Base-by-base conservation (phyloP, 2,113 vertebrate species). In the Esox niger region DNA sequence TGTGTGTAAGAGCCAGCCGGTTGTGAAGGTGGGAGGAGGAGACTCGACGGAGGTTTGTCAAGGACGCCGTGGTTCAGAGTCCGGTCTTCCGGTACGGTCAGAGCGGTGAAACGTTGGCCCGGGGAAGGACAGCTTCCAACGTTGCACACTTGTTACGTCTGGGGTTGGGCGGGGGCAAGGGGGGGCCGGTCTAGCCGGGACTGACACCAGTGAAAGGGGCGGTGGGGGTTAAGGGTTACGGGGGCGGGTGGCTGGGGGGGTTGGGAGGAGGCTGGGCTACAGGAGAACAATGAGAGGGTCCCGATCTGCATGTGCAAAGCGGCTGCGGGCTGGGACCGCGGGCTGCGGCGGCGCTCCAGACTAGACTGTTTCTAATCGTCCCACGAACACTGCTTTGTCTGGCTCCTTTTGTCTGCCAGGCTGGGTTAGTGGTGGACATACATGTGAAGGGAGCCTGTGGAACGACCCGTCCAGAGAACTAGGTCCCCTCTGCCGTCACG, bases 1-100 rank as follows among this genome's bases (percentile, higher is more conserved):
- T 95, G 94, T 94, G 90, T 89, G 90, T 91, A 93, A 95, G 91
- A 90, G 92, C 93, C 92, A 90, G 89, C 77, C 90, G 66, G 81
- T 77, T 62, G 69, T 43, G 55, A 29, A 4, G 38, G 27, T 1
- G 3, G 56, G 15, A 15, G 8, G 38, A 17, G 69, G 46, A 38
- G 85, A 86, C 78, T 77, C 90, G 91, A 91, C 92, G 89, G 29
- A 33, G 89, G 88, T 78, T 90, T 90, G 92, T 90, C 93, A 94
- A 93, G 93, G 94, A 95, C 93, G 78, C 2, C 27, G 55, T 81
- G 78, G 79, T 58, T 73, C 11, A 52, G 79, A 70, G 54, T 7
- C 21, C 20, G 82, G 70, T 77, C 15, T 58, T 10, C 3, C n/a
- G n/a, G n/a, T 26, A 70, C 26, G 63, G 21, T 8, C 31, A 27